Evolutionary conservation across 2,113 vertebrate species (phyloP), one percentile per base, ranked within the genome.

Genomic region (Notarius quadriscutis): DNA sequence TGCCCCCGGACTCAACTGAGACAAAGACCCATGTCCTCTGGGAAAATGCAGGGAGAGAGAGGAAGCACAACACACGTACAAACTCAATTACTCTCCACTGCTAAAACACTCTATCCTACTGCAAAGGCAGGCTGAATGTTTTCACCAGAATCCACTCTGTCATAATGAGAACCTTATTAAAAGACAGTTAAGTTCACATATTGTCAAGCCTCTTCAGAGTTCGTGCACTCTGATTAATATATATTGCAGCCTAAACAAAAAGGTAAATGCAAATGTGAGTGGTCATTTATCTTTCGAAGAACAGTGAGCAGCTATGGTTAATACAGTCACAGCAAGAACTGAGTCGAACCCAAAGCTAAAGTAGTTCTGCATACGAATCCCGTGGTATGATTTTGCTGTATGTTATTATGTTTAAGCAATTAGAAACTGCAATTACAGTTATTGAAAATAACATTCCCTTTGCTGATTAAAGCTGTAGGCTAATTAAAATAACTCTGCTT

Each of bases 1-100:
- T 94, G 94, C 93, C 91, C 92, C 87, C 34, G 30, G 78, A 48
- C 91, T 93, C 94, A 92, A 91, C 88, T 22, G 93, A 92, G 93
- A 93, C 90, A 91, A 87, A 88, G 85, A 85, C 83, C 85, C 83
- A 15, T 82, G 84, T 88, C 86, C 87, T 87, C 41, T 22, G 84
- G 88, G 87, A 85, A 81, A 89, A 41, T 50, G 83, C 55, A 78
- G 75, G 86, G 75, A 81, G 86, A 85, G 63, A 88, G 84, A 78
- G 74, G 87, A 83, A 89, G 77, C 85, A 87, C 85, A 80, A 86
- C 71, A 81, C 86, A 87, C 82, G 81, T 83, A 83, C 82, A 89
- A 90, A 91, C 80, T 90, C 88, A 90, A 92, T 91, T 89, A 90
- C 85, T 88, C 72, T 75, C 67, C 82, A 63, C 87, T 78, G 72